Evolutionary conservation across 2,888 invertebrate genomes (phyloP), one percentile per base, ranked within the genome.

Genomic region (Chalcosyrphus nemorum): DNA sequence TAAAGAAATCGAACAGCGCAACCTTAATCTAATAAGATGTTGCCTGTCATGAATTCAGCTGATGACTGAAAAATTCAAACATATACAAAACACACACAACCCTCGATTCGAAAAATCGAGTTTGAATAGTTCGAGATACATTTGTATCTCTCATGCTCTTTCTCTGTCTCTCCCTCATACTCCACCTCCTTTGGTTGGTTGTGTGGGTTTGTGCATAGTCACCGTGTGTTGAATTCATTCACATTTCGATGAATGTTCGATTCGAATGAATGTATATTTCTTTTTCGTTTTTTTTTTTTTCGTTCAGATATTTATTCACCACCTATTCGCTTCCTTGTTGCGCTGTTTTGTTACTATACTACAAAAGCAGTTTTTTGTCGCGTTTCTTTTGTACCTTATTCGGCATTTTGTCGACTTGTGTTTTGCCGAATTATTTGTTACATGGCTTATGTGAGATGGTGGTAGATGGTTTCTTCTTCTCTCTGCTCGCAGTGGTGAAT

Each of bases 1-100:
- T 66, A 66, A 50, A 24, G 85, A 86, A 76, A 87, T 87, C 86
- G 87, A 84, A 87, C 88, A 89, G 88, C 87, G 89, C 89, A 89
- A 89, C 89, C 78, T 86, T 88, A 88, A 87, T 88, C 87, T 87
- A 88, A 88, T 87, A 88, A 89, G 90, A 91, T 90, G 91, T 91
- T 91, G 89, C 89, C 91, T 91, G 91, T 90, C 91, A 90, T 90
- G 90, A 90, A 90, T 91, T 90, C 91, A 90, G 91, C 90, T 90
- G 90, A 90, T 90, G 91, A 91, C 91, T 91, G 90, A 91, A 91
- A 89, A 89, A 89, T 89, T 89, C 88, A 90, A 90, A 90, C 89
- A 88, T 87, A 88, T 88, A 89, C 89, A 89, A 89, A 89, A 90
- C 89, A 89, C 89, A 90, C 89, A 89, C 90, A 91, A 91, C 91